Base-by-base conservation (phyloP, 1,140 invertebrate species). In the Papilio xuthus region DNA sequence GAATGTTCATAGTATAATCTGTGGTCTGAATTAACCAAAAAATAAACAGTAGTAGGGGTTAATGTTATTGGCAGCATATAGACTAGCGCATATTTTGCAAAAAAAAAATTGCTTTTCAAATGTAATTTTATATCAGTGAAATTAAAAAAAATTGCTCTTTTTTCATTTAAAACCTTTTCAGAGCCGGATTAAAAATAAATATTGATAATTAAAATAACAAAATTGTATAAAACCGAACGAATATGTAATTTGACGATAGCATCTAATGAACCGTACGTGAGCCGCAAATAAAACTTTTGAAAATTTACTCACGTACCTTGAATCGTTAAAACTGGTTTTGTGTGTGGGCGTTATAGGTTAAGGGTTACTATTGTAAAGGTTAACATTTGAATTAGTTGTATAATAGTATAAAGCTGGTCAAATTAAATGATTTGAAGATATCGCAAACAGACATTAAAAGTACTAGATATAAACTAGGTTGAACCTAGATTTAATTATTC, bases 221-320 rank as follows among this genome's bases (percentile, higher is more conserved):
- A 32, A 67, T 15, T 28, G 1, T 28, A 28, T 3, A 15, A 32
- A 67, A 28, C 26, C 26, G 0, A 67, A 2, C 7, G 4, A 67
- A 67, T 15, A 32, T 28, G 26, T 67, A 60, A 56, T 60, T 60
- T 67, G 23, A 67, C 26, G 60, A 67, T 67, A 67, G 12, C 13
- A 67, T 67, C 60, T 67, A 67, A 67, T 67, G 60, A 67, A 67
- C 26, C 60, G 60, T 15, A 67, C 60, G 23, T 28, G 60, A 7
- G 13, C 10, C 23, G 10, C 60, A 67, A 67, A 67, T 67, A 28
- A 67, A 67, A 56, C 53, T 56, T 28, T 67, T 32, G 26, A 67
- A 67, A 67, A 67, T 63, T 63, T 63, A 63, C 60, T 67, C 60
- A 67, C 60, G 60, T 67, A 32, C 60, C 60, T 67, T 32, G 23